phyloP scores from a whole-genome alignment of 1,140 invertebrate species.

The Sinella curviseta region DNA sequence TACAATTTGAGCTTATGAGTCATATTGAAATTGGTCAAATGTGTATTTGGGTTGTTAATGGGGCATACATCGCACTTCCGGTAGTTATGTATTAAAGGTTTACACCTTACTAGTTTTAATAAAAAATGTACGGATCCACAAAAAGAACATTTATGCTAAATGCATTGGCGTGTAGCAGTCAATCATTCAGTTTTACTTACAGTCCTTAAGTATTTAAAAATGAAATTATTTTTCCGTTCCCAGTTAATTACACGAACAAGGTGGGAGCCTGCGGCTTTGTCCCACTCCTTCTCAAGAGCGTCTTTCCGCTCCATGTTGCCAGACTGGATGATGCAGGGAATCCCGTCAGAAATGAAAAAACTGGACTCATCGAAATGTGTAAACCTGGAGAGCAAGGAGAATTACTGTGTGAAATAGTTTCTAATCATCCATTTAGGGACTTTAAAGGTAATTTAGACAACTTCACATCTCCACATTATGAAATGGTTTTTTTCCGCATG shows the following conservation, averaged over 20 bases:
- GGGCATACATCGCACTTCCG: no score
- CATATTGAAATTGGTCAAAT: no score
- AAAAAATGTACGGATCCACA: no score
- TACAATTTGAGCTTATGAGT: no score
- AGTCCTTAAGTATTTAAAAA: conserved; percentile 7
- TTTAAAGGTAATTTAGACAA: conserved; percentile 79
- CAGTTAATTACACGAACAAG: conserved; percentile 88
- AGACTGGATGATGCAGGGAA: conserved; percentile 82
- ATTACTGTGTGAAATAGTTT: conserved; percentile 91
- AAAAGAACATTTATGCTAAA: neutral
- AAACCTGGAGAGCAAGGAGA: conserved; percentile 87
- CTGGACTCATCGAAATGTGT: conserved; percentile 72
- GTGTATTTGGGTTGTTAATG: no score
- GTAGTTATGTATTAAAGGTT: no score
- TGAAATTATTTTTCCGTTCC: no score
- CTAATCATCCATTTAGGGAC: conserved; percentile 75
- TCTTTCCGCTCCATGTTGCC: conserved; percentile 87
- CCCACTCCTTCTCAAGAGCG: conserved; percentile 74
- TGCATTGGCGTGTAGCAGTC: neutral
- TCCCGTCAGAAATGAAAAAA: conserved; percentile 67
- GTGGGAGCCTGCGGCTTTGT: conserved; percentile 93
- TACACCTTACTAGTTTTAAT: no score
- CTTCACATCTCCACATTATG: neutral
- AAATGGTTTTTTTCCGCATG: neutral
- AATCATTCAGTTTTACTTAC: conserved; percentile 26